A percentile compares a stretch with the other conserved stretches of the same genome.
These are phyloP conservation scores for Phrynocephalus vlangalii DNA, from an alignment of 2,797 vertebrate genomes.

Conservation along the genomic window DNA sequence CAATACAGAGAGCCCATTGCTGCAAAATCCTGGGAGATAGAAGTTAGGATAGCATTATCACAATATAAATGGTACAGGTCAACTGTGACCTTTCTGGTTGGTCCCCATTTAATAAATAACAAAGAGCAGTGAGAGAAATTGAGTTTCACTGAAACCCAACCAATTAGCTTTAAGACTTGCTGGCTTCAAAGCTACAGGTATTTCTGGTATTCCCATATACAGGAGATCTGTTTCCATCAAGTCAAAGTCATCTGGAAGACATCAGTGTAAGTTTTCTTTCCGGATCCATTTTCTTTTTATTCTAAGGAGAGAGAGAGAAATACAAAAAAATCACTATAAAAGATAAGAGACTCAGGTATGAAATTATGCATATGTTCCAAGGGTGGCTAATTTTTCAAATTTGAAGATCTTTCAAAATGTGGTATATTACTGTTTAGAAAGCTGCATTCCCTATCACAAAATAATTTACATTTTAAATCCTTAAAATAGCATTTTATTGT, in stretches of 20 bases:
- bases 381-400: not conserved
- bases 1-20: not conserved
- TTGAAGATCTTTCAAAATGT: not conserved
- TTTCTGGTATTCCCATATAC: not conserved
- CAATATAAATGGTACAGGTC: not conserved
- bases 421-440: not conserved
- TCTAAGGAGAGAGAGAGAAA: constrained; percentile 39
- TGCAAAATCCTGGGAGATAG: not conserved
- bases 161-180: not conserved
- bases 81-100: not conserved
- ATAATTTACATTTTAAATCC: not conserved
- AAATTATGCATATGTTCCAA: not conserved
- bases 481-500: not conserved
- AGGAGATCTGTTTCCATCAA: constrained; percentile 6
- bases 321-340: not conserved
- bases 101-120: constrained; percentile 23
- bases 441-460: not conserved
- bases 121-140: not conserved
- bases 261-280: constrained; percentile 22
- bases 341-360: not conserved
- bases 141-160: constrained; percentile 7
- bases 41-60: not conserved
- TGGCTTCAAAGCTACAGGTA: not conserved
- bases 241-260: not conserved
- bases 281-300: constrained; percentile 34